Base-by-base conservation (phyloP, 1,140 invertebrate genomes). In the Globodera rostochiensis region DNA sequence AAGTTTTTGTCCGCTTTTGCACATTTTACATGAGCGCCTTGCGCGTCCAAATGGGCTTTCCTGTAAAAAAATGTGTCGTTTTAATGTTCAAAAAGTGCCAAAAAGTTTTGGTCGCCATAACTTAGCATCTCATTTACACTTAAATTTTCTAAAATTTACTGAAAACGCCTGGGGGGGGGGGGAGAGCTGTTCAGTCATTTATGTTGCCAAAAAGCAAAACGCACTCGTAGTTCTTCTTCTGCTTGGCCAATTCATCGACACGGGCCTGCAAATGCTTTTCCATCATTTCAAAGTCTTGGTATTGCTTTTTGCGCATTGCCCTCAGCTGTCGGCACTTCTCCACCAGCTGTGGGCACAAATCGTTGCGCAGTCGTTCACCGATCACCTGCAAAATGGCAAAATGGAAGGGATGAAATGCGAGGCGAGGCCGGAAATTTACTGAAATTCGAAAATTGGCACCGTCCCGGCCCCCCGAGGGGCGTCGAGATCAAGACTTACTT, bases 321-420 rank as follows among this genome's bases (percentile, higher is more conserved):
- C 83, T 60, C 6, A 88, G 77, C 49, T 83, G 75, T 19, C 73
- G 73, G 60, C 82, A 86, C 73, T 86, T 87, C 25, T 86, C 73
- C 15, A 45, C 49, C 5, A 88, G 71, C 11, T 69, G 25, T 15
- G 88, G 85, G 60, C 66, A 49, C 36, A 88, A 77, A 13, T 89
- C 86, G 21, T 83, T 84, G 53, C 79, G 82, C 69, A 88, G 21
- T 21, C 73, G 60, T 91, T 99, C 97, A 13, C 96, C 95, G 73
- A 99, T 95, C 4, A 84, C 49, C 76, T 77, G 49, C 25, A 53
- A 77, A 70, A 70, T 19, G 3, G 11, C 1, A 71, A 25, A 25
- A 25, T 25, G 25, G 25, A 1, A 0, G 25, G 25, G 25, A 25
- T 25, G 25, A 25, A 25, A 25, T 25, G 25, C 25, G 25, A 0